Evolutionary conservation across 2,888 invertebrate genomes (phyloP).

Genomic region (Conus canariensis): DNA sequence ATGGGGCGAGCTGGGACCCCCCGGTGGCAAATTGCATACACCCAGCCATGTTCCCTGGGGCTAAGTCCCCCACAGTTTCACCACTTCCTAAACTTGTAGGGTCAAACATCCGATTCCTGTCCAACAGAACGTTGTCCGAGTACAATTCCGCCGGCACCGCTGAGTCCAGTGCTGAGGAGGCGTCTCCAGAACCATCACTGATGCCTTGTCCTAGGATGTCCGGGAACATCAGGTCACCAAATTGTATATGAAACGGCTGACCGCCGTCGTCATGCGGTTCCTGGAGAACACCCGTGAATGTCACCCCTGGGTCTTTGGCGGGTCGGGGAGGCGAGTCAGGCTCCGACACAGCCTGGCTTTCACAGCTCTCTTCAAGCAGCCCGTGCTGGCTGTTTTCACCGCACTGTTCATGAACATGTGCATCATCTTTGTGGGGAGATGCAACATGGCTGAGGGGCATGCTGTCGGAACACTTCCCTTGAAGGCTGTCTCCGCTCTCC

Average conservation of each 20-base stretch:
- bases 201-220: neutral
- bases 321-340: neutral
- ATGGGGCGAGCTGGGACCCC: neutral
- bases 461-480: too few species aligned
- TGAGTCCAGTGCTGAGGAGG: neutral
- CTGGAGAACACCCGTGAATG: neutral
- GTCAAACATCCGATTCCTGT: constrained; percentile 8
- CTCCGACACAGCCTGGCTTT: neutral
- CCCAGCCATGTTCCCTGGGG: neutral
- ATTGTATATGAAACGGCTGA: constrained; percentile 28
- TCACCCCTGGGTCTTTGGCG: neutral
- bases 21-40: neutral
- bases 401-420: neutral
- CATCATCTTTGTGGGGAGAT: too few species aligned
- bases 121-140: neutral
- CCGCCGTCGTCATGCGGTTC: neutral
- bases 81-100: neutral
- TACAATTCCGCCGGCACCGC: neutral
- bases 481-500: neutral
- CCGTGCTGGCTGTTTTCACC: neutral
- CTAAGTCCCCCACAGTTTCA: neutral
- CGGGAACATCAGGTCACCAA: constrained; percentile 35
- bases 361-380: neutral
- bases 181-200: neutral
- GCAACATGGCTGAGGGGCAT: too few species aligned